Evolutionary conservation across 2,888 invertebrate species (phyloP).

Genomic region (Meliscaeva auricollis): DNA sequence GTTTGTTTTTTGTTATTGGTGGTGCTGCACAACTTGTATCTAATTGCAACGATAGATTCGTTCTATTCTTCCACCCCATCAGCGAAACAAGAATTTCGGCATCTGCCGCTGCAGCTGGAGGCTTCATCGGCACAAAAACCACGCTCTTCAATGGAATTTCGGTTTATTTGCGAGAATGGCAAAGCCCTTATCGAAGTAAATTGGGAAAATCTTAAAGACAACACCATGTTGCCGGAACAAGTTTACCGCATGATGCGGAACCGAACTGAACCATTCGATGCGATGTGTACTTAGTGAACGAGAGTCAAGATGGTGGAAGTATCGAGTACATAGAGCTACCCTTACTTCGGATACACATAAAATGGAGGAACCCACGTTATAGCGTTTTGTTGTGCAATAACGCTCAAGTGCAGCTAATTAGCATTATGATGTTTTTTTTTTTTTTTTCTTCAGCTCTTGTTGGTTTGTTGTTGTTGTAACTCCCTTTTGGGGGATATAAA

Average conservation of each 20-base stretch:
- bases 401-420: conserved; percentile 75
- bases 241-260: conserved; percentile 63
- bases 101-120: conserved; percentile 6
- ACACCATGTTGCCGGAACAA: conserved; percentile 37
- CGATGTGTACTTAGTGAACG: background rate
- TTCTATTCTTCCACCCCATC: background rate
- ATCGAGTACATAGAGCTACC: conserved; percentile 27
- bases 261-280: conserved; percentile 6
- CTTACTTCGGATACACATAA: background rate
- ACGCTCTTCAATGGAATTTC: conserved; percentile 61
- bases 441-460: too few species aligned
- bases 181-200: conserved; percentile 68
- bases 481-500: conserved; percentile 4
- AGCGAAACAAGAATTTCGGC: background rate
- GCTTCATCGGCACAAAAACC: conserved; percentile 33
- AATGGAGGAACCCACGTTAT: conserved; percentile 45
- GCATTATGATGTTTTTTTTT: conserved; percentile 58
- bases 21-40: conserved; percentile 58
- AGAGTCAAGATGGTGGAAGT: conserved; percentile 32
- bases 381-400: conserved; percentile 63
- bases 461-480: background rate
- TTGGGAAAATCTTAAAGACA: conserved; percentile 69
- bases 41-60: conserved; percentile 34
- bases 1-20: conserved; percentile 10
- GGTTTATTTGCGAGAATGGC: conserved; percentile 48